Evolutionary conservation across 2,888 invertebrate species (phyloP).

Genomic region (Andrena bicolor): DNA sequence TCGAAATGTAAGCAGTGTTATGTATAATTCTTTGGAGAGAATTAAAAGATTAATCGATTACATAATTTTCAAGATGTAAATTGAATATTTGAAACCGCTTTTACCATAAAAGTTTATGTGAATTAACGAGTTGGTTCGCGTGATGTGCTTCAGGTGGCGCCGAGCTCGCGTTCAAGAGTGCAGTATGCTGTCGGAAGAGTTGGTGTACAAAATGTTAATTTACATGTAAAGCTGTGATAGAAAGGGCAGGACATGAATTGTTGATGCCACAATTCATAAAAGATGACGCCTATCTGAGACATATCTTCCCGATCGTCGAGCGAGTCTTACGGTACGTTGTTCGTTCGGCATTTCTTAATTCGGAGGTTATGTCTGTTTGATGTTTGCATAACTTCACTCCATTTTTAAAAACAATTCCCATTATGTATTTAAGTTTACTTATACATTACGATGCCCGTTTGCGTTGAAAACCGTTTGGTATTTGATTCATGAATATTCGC

Average conservation of each 20-base stretch:
- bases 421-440: neutral
- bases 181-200: conserved; percentile 24
- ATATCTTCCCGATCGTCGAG: conserved; percentile 4
- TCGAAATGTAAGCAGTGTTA: neutral
- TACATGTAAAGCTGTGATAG: conserved; percentile 33
- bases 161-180: neutral
- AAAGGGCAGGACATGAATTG: conserved; percentile 7
- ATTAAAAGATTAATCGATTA: neutral
- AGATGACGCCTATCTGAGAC: conserved; percentile 11
- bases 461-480: neutral
- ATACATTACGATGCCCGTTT: neutral
- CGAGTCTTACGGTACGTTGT: conserved; percentile 49
- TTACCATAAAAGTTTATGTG: neutral
- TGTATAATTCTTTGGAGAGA: neutral
- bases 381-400: conserved; percentile 23
- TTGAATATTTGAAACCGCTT: neutral
- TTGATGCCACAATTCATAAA: neutral
- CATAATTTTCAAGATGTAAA: neutral
- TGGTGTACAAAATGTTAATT: conserved; percentile 37
- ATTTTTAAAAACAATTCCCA: conserved; percentile 8
- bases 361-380: conserved; percentile 53
- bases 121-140: neutral
- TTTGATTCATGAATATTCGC: neutral
- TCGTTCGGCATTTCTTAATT: neutral
- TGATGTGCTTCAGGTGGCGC: conserved; percentile 7